Evolutionary conservation across 2,888 invertebrate species (phyloP).

Genomic region (Mycalesis mineus): DNA sequence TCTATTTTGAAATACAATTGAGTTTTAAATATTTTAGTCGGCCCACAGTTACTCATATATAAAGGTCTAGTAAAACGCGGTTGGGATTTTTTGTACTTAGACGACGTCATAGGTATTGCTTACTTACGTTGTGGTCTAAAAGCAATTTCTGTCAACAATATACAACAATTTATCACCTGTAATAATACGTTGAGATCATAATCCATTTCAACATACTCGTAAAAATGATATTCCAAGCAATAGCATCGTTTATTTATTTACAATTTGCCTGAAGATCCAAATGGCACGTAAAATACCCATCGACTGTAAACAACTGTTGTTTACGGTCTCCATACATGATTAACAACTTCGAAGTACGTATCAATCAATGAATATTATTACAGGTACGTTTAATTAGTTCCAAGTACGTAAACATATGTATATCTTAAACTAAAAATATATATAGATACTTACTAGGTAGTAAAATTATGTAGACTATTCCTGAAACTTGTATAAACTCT

Average conservation of each 20-base stretch:
- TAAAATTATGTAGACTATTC: too few relatives aligned
- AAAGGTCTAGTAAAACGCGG: too few relatives aligned
- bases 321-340: not conserved
- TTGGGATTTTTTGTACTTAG: too few relatives aligned
- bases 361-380: not conserved
- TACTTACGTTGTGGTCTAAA: not conserved
- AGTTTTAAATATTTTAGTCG: too few relatives aligned
- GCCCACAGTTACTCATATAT: too few relatives aligned
- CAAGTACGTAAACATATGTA: too few relatives aligned
- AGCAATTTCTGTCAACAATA: not conserved
- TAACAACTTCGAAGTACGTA: not conserved
- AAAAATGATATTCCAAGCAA: not conserved
- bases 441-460: too few relatives aligned
- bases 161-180: not conserved
- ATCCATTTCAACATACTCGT: not conserved
- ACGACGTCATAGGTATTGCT: too few relatives aligned
- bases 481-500: too few relatives aligned
- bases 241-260: slow-evolving; percentile 4
- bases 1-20: too few relatives aligned
- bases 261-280: not conserved
- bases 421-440: too few relatives aligned
- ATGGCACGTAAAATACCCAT: not conserved
- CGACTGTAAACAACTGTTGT: not conserved
- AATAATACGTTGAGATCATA: slow-evolving; percentile 3
- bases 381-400: not conserved